Conservation (phyloP, 2,888 invertebrate species). For the Criorhina ranunculi region DNA sequence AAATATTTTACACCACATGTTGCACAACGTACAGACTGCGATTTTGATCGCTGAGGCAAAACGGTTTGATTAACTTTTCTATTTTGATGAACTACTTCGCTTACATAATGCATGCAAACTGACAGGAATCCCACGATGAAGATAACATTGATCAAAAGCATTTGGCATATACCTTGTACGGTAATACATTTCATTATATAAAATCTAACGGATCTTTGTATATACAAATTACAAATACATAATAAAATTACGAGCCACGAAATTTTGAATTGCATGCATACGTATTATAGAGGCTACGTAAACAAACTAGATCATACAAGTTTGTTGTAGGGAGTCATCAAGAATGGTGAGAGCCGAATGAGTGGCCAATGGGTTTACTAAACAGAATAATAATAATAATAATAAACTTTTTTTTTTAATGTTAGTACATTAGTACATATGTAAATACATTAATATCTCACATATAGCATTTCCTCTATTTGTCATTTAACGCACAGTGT, state of each 20-base stretch:
- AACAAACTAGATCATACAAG: background rate
- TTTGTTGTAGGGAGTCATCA: too few relatives aligned
- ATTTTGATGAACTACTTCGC: constrained; percentile 18
- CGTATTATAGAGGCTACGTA: background rate
- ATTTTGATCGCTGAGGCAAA: background rate
- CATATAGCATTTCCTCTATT: too few relatives aligned
- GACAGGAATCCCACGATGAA: constrained; percentile 54
- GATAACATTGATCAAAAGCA: constrained; percentile 51
- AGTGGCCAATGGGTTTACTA: too few relatives aligned
- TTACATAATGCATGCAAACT: constrained; percentile 65
- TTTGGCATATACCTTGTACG: constrained; percentile 50
- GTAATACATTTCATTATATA: constrained; percentile 37
- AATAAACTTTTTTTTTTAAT: too few relatives aligned
- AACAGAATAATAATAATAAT: too few relatives aligned
- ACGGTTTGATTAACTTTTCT: background rate
- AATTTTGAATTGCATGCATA: background rate
- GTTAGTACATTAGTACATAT: too few relatives aligned
- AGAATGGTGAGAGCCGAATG: background rate
- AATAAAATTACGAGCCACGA: background rate
- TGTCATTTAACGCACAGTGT: too few relatives aligned
- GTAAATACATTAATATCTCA: too few relatives aligned
- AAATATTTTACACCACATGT: constrained; percentile 43
- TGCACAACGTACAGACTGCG: constrained; percentile 13
- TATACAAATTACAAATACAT: constrained; percentile 8
- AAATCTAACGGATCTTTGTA: constrained; percentile 16